Base-by-base conservation (phyloP, 2,888 invertebrate genomes). In the Anagyrus pseudococci region DNA sequence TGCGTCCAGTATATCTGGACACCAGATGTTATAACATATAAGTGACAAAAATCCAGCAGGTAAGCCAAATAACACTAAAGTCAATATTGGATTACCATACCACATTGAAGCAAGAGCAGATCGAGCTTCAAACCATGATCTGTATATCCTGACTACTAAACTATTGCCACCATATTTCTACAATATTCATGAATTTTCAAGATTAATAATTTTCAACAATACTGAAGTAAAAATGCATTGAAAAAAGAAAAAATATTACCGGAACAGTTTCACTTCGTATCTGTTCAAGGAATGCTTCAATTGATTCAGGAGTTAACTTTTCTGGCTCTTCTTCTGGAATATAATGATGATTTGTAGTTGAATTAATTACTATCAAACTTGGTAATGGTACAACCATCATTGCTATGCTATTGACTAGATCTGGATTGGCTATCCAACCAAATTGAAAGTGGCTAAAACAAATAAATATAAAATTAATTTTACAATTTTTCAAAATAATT, bases 1-100 rank as follows among this genome's bases (percentile, higher is more conserved):
- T 1, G 94, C 94, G 79, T 96, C 97, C 69, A 96, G 83, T 73
- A 98, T 94, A 79, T 98, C 98, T 56, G 95, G 92, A 79, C 98
- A 98, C 82, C 96, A 98, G 67, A 97, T 90, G 20, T 67, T 61
- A 81, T 98, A 98, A 77, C 95, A 89, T 73, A 99, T 97, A 20
- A 98, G 87, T 22, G 93, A 91, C 20, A 99, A 86, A 79, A 99
- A 97, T 37, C 95, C 94, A 46, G 95, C 84, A 0, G 98, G 98
- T 64, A 98, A 85, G 1, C 98, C 97, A 81, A 99, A 96, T 55
- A 99, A 86, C 4, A 98, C 89, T 29, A 94, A 86, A 4, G 97
- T 96, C 65, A 99, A 83, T 66, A 98, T 93, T 0, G 98, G 96
- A 83, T 96, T 96, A 10, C 94, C 95, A 68, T 84, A 85, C 94